Base-by-base conservation (phyloP, 1,140 invertebrate genomes). In the Hyles euphorbiae region DNA sequence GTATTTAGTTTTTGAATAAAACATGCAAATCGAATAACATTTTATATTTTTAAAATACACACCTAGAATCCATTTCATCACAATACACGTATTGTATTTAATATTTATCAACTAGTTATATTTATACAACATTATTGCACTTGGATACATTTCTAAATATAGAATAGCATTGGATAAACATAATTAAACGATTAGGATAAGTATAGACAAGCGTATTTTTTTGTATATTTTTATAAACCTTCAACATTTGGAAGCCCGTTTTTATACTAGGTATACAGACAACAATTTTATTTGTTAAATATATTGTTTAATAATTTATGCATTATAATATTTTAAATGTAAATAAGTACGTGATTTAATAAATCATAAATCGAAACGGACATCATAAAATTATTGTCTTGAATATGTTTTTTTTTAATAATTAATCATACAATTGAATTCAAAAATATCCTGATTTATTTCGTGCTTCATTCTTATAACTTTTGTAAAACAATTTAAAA, bases 21-120 rank as follows among this genome's bases (percentile, higher is more conserved):
- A 56, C 53, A 61, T 57, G 54, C 51, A 58, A 55, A 58, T 81
- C 62, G 74, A 81, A 80, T 83, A 88, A 88, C 85, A 85, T 82
- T 82, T 85, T 86, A 77, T 86, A 83, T 85, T 88, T 83, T 83
- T 87, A 82, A 83, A 87, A 85, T 87, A 84, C 82, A 86, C 83
- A 85, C 81, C 77, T 85, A 88, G 79, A 85, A 78, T 78, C 43
- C 67, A 76, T 81, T 74, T 80, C 70, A 83, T 80, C 78, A 81
- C 78, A 82, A 83, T 83, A 84, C 75, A 81, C 74, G 68, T 74
- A 77, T 75, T 74, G 72, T 78, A 22, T 22, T 22, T 22, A 22
- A 22, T 66, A 75, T 74, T 62, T 56, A 74, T 5, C 40, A 22
- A 22, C 22, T 22, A 22, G 22, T 22, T 63, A 59, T 71, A 68